Conservation (phyloP, 2,888 invertebrate genomes). For the Acronicta aceris region DNA sequence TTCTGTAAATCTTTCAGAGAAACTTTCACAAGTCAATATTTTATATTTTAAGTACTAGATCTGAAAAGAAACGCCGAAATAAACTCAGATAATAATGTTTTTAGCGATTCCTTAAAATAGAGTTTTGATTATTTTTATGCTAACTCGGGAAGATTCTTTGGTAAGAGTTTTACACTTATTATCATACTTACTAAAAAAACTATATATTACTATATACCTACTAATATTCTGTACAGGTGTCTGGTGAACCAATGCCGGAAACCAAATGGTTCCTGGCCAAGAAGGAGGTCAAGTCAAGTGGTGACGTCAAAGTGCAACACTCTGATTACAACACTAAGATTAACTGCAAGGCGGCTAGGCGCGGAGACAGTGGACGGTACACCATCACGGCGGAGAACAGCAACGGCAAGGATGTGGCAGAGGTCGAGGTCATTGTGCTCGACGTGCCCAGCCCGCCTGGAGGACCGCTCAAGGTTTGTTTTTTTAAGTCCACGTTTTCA, state of each 20-base stretch:
- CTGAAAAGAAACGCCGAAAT: too few species aligned
- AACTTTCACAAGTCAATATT: too few species aligned
- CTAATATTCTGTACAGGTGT: conserved; percentile 70
- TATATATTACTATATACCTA: not conserved
- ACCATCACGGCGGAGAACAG: conserved; percentile 97
- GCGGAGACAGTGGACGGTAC: conserved; percentile 97
- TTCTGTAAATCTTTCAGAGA: too few species aligned
- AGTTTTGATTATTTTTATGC: too few species aligned
- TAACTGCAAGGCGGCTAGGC: conserved; percentile 93
- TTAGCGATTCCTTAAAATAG: too few species aligned
- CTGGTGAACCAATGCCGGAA: conserved; percentile 98
- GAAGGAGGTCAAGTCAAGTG: conserved; percentile 93
- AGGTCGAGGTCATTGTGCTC: conserved; percentile 96
- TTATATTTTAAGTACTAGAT: too few species aligned
- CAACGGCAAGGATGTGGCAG: conserved; percentile 98
- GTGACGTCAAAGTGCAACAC: conserved; percentile 94
- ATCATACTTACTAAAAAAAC: not conserved
- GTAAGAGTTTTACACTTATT: conserved; percentile 13
- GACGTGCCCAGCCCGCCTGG: conserved; percentile 97
- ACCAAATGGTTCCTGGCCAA: conserved; percentile 97
- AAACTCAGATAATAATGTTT: too few species aligned
- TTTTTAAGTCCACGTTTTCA: too few species aligned
- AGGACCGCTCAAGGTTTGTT: conserved; percentile 95
- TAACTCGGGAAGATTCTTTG: not conserved
- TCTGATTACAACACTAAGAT: conserved; percentile 96